A percentile compares a stretch with the other conserved stretches of the same genome.
Conservation (phyloP, 2,797 vertebrate genomes). For the Hyperoplus lanceolatus region DNA sequence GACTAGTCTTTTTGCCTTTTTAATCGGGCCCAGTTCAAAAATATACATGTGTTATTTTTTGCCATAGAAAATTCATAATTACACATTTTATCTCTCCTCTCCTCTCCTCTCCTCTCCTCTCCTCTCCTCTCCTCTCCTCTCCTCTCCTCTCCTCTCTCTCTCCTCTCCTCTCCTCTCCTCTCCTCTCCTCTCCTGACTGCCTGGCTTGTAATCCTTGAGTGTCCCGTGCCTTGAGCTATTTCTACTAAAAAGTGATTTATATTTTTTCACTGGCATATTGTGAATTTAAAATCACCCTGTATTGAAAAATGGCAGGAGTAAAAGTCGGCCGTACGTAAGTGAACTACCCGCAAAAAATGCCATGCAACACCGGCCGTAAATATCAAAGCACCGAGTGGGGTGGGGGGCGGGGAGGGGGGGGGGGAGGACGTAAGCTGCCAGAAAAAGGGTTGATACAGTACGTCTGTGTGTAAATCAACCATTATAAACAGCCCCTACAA, state of each 20-base stretch:
- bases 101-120: no score
- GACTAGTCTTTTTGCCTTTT: slow-evolving; percentile 65
- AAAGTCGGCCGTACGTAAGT: slow-evolving; percentile 18
- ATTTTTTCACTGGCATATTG: slow-evolving; percentile 71
- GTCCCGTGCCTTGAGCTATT: slow-evolving; percentile 65
- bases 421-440: slow-evolving; percentile 44
- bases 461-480: slow-evolving; percentile 45
- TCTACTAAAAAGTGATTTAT: slow-evolving; percentile 58
- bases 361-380: slow-evolving; percentile 59
- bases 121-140: no score
- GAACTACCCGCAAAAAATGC: slow-evolving; percentile 70
- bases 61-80: slow-evolving; percentile 75
- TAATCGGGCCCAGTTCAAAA: slow-evolving; percentile 81
- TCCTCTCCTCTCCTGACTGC: neutral
- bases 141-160: no score
- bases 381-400: slow-evolving; percentile 40
- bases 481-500: slow-evolving; percentile 39
- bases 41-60: slow-evolving; percentile 80
- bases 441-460: slow-evolving; percentile 52
- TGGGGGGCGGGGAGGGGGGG: slow-evolving; percentile 1
- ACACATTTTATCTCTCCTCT: slow-evolving; percentile 56
- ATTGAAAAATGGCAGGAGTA: slow-evolving; percentile 58
- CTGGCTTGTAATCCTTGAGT: slow-evolving; percentile 61
- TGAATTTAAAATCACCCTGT: slow-evolving; percentile 70
- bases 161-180: no score